Base-by-base conservation (phyloP, 1,140 invertebrate species). In the Cydia splendana region DNA sequence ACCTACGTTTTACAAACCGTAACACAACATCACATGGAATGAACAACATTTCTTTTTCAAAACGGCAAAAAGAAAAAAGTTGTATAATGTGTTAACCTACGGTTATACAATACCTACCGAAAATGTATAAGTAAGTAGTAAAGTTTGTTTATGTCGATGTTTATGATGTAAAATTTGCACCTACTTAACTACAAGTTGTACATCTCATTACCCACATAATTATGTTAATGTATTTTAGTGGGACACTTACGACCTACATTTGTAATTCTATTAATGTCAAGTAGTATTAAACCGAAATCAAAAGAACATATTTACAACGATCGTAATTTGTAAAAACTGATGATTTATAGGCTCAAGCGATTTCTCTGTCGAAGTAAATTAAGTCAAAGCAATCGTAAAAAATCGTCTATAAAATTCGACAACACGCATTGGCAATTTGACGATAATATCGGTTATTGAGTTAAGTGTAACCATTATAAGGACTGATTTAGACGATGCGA, bases 391-490 rank as follows among this genome's bases (percentile, higher is more conserved):
- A 71, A 18, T 71, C 67, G 67, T 71, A 71, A 71, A 71, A 62
- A 28, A 5, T 42, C n/a, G 67, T 71, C 67, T 2, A 71, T 71
- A 71, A 71, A 71, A 71, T 45, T 71, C n/a, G 67, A 71, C 0
- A 71, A 71, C 67, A 71, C 67, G 67, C 67, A 38, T 45, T 42
- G 38, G 34, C 34, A 71, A 71, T 71, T 71, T 71, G 13, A 18
- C n/a, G 34, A 71, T 45, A 69, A 15, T 34, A 71, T 71, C 38
- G 67, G 67, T 71, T 71, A 42, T 71, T 71, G 67, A 71, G 34
- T 42, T 71, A 71, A 71, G 67, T 71, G 67, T 71, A 71, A 71
- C 18, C 67, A 71, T 71, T 71, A 71, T 38, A n/a, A n/a, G n/a
- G n/a, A n/a, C n/a, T n/a, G n/a, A n/a, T n/a, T n/a, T n/a, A n/a